phyloP scores from a whole-genome alignment of 2,888 invertebrate species.

The Periphyllus acericola region DNA sequence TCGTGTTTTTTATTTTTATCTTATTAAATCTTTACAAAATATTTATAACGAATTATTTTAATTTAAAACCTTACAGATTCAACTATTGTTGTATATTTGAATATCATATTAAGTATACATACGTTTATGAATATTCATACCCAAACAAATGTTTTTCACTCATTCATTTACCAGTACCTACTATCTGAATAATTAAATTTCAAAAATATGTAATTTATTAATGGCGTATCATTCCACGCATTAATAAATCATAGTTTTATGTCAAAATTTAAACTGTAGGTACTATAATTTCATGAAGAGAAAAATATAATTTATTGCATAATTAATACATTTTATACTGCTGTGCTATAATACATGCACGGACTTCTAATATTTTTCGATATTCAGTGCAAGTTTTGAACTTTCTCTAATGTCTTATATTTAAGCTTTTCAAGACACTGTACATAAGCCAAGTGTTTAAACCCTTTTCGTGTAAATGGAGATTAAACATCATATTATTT shows the following conservation, averaged over 20 bases:
- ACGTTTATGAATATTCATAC: constrained; percentile 1
- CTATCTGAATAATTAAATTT: constrained; percentile 26
- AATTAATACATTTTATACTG: constrained; percentile 29
- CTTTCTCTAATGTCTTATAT: constrained; percentile 5
- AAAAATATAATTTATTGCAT: constrained; percentile 19
- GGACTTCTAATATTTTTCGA: background rate
- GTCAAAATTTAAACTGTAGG: constrained; percentile 13
- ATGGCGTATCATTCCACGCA: background rate
- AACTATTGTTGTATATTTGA: background rate
- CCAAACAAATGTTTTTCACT: background rate
- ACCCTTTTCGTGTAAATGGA: constrained; percentile 30
- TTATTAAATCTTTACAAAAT: background rate
- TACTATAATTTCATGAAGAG: constrained; percentile 3
- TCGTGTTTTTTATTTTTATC: background rate
- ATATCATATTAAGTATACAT: background rate
- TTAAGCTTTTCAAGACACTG: background rate
- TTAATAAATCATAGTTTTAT: constrained; percentile 31
- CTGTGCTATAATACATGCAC: background rate
- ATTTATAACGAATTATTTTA: background rate
- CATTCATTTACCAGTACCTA: background rate
- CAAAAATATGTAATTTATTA: constrained; percentile 17
- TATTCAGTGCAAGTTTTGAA: constrained; percentile 5
- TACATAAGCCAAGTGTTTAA: constrained; percentile 24
- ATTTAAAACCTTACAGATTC: background rate
- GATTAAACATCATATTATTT: constrained; percentile 24